Conservation (phyloP, 2,113 vertebrate species). For the Triplophysa tibetana region DNA sequence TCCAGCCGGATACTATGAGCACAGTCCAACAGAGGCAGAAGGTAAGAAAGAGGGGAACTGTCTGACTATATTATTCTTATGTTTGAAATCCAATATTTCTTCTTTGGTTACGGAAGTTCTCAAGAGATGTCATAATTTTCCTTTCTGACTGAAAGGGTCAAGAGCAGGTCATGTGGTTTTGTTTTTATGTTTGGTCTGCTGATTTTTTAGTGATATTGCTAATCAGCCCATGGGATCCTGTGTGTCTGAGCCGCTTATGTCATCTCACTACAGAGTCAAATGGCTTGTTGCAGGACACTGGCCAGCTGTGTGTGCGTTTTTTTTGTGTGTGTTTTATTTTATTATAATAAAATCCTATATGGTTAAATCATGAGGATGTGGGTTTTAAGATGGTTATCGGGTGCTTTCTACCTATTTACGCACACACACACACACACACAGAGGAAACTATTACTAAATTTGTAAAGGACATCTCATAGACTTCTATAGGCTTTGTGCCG, state of each 20-base stretch:
- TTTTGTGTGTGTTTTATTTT: too few species aligned
- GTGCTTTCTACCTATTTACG: too few species aligned
- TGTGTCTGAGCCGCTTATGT: conserved; percentile 45
- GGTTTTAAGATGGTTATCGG: too few species aligned
- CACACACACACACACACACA: too few species aligned
- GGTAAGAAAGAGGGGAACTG: conserved; percentile 69
- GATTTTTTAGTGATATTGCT: conserved; percentile 16
- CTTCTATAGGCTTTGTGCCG: too few species aligned
- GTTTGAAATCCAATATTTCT: not conserved
- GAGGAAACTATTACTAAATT: too few species aligned
- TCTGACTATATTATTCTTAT: not conserved
- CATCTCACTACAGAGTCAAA: conserved; percentile 11
- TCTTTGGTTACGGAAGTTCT: not conserved
- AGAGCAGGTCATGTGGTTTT: not conserved
- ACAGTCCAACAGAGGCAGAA: conserved; percentile 94
- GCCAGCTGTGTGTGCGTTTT: not conserved
- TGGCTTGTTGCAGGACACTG: not conserved
- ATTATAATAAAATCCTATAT: too few species aligned
- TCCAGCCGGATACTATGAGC: conserved; percentile 91
- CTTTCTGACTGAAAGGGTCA: not conserved
- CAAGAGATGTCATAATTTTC: not conserved
- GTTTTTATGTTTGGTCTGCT: conserved; percentile 11
- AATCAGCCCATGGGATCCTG: conserved; percentile 39
- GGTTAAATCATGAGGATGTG: too few species aligned
- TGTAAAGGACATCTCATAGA: too few species aligned